A percentile compares a stretch with the other conserved stretches of the same genome.
phyloP scores from a whole-genome alignment of 37 sponge, comb jelly and placozoan species.

The Oopsacas minuta region DNA sequence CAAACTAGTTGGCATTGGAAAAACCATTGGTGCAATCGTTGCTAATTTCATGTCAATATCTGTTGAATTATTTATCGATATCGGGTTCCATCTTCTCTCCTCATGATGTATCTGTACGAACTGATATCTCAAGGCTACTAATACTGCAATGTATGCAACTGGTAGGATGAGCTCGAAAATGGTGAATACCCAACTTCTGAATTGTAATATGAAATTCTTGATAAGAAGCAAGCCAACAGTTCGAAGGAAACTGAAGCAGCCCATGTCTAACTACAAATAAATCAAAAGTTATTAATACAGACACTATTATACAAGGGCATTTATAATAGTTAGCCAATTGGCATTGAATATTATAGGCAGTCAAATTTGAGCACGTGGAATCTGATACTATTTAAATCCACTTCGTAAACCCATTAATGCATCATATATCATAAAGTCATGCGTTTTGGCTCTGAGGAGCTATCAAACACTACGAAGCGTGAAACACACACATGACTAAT shows the following conservation, averaged over 20 bases:
- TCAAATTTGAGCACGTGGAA: no score
- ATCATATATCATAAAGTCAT: no score
- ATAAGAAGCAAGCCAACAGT: neutral
- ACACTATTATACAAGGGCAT: no score
- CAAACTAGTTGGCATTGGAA: neutral
- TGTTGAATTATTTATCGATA: neutral
- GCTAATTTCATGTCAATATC: neutral
- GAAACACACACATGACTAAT: no score
- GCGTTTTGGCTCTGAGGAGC: no score
- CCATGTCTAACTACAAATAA: no score
- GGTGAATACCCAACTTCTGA: conserved; percentile 16
- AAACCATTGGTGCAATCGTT: neutral
- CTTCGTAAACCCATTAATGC: no score
- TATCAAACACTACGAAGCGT: no score
- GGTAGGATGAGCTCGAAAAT: neutral
- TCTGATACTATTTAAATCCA: no score
- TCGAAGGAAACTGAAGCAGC: neutral
- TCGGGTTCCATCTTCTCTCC: neutral
- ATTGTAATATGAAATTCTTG: conserved; percentile 5
- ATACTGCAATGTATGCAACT: neutral
- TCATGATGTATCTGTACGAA: neutral
- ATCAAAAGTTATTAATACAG: no score
- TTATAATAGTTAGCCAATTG: no score
- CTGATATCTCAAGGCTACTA: neutral
- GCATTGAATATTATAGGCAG: no score